Base-by-base conservation (phyloP, 2,888 invertebrate genomes). In the Xanthia icteritia region DNA sequence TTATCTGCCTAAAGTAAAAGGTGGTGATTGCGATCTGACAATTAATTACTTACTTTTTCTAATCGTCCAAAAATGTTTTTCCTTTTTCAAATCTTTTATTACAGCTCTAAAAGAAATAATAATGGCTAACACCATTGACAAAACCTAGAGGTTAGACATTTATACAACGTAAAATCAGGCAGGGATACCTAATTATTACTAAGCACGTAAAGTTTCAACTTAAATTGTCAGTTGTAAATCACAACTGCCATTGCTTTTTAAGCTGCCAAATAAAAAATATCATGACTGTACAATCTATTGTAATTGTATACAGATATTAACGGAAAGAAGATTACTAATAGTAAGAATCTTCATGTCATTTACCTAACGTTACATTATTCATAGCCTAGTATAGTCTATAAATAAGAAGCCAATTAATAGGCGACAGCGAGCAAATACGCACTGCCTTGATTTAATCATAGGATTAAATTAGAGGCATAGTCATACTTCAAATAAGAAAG, bases 341-440 rank as follows among this genome's bases (percentile, higher is more conserved):
- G 64, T 71, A 58, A 60, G 69, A 75, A 73, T 77, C 70, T 75
- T 72, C 76, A 74, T 72, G 73, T 77, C 75, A 77, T 83, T 83
- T 86, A 79, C 81, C 77, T 76, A 72, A 74, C 51, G 48, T 68
- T 84, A 69, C 76, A 86, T 84, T 82, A 86, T 86, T 82, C 82
- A 84, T 82, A 68, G 67, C 76, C n/a, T n/a, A n/a, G n/a, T n/a
- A n/a, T 42, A 15, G 61, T 66, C 75, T 86, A 68, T 84, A 76
- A 74, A 86, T 86, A 86, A 76, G 60, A 63, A 76, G 77, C 51
- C 61, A 87, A 79, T 79, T 79, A 84, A 79, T 81, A 77, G 71
- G 84, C 77, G 45, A 71, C 67, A 56, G 73, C 36, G 39, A 65
- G 36, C 70, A 65, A 83, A 72, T 75, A 67, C 64, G 54, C 72